Percentiles rank a stretch among this genome's conserved stretches.
Evolutionary conservation across 2,888 invertebrate species (phyloP).

Genomic region (Aspidiotus destructor): DNA sequence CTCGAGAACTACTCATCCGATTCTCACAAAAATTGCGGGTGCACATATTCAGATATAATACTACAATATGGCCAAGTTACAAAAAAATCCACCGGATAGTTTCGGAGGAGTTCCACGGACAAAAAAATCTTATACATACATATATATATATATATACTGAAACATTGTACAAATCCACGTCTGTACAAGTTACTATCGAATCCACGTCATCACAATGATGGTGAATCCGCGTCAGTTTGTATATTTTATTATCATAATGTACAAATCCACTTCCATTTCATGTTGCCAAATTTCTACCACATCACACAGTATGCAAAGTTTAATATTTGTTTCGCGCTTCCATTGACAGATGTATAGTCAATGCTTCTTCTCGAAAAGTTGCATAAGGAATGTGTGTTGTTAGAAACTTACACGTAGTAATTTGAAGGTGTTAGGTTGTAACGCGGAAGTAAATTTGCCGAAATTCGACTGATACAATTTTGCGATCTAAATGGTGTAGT

Average conservation of each 20-base stretch:
- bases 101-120: no score
- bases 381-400: slow-evolving; percentile 1
- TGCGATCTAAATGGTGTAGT: neutral
- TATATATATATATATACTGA: slow-evolving; percentile 4
- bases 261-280: slow-evolving; percentile 4
- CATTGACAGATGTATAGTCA: no score
- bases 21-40: no score
- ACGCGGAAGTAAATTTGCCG: neutral
- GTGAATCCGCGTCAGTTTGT: slow-evolving; percentile 1
- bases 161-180: neutral
- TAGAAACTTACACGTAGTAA: slow-evolving; percentile 1
- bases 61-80: no score
- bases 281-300: slow-evolving; percentile 4
- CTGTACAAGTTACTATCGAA: slow-evolving; percentile 2
- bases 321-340: slow-evolving; percentile 2
- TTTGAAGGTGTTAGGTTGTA: slow-evolving; percentile 4
- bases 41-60: no score
- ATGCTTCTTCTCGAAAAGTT: neutral
- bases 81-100: no score
- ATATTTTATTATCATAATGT: slow-evolving; percentile 4
- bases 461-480: slow-evolving; percentile 1
- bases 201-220: slow-evolving; percentile 4
- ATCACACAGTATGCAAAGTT: slow-evolving; percentile 2
- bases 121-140: no score
- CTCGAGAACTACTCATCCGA: no score